Evolutionary conservation across 2,888 invertebrate genomes (phyloP).

Genomic region (Leptopilina drosophilae): DNA sequence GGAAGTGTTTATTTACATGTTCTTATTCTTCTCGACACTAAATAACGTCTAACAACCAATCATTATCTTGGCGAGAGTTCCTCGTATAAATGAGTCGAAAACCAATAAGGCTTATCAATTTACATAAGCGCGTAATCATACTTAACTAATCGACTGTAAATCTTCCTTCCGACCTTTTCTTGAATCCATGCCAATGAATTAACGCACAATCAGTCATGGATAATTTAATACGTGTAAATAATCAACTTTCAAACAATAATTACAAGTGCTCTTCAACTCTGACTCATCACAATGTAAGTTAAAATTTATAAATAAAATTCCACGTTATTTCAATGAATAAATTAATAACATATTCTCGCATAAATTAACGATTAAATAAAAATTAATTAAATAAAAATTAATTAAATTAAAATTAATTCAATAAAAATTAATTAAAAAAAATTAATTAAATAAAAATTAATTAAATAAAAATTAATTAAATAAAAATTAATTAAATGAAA

Average conservation of each 20-base stretch:
- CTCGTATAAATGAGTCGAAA: slow-evolving; percentile 2
- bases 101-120: slow-evolving; percentile 35
- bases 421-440: too few relatives aligned
- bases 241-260: slow-evolving; percentile 3
- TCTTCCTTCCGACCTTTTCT: slow-evolving; percentile 19
- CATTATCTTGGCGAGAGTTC: slow-evolving; percentile 16
- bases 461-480: too few relatives aligned
- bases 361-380: too few relatives aligned
- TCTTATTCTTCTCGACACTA: neutral
- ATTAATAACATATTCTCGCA: too few relatives aligned
- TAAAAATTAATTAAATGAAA: too few relatives aligned
- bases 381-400: too few relatives aligned
- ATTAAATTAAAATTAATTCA: too few relatives aligned
- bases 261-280: neutral
- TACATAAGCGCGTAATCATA: slow-evolving; percentile 35
- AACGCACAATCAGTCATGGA: neutral
- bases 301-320: neutral
- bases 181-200: slow-evolving; percentile 21
- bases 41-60: neutral
- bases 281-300: neutral
- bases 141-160: slow-evolving; percentile 44
- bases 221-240: slow-evolving; percentile 2
- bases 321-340: neutral
- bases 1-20: slow-evolving; percentile 21
- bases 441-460: too few relatives aligned